Percentiles rank a stretch among this genome's conserved stretches.
Evolutionary conservation across 53 echinoderm and acorn worm genomes (phyloP).

Genomic region (Echinarachnius parma): DNA sequence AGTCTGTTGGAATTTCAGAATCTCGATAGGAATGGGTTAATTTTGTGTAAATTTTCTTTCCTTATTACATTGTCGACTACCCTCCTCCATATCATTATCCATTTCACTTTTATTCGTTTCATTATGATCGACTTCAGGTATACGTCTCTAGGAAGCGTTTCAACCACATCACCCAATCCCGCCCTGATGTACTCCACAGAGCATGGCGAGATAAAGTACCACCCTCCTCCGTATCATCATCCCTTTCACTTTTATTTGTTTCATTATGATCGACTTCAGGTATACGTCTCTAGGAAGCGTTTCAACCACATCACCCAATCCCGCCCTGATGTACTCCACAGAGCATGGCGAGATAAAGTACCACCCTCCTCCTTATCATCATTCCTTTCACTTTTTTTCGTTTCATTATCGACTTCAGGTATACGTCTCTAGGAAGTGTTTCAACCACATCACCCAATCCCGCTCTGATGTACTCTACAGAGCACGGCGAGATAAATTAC

Average conservation of each 20-base stretch:
- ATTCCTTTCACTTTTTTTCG: not conserved
- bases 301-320: constrained; percentile 74
- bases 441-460: constrained; percentile 79
- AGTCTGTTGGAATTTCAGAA: too few species aligned
- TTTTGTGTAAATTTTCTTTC: too few species aligned
- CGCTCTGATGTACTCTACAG: constrained; percentile 62
- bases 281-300: constrained; percentile 88
- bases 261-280: too few species aligned
- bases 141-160: constrained; percentile 79
- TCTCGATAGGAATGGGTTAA: too few species aligned
- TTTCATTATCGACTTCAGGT: constrained; percentile 36
- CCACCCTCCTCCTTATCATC: constrained; percentile 39
- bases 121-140: too few species aligned
- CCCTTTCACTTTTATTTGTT: too few species aligned
- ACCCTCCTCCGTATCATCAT: too few species aligned
- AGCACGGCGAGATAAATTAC: constrained; percentile 60
- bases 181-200: constrained; percentile 63
- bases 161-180: constrained; percentile 77
- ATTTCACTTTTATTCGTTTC: too few species aligned
- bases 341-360: constrained; percentile 60
- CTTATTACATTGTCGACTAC: too few species aligned
- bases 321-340: constrained; percentile 67
- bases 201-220: constrained; percentile 61
- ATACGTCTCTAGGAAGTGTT: constrained; percentile 83
- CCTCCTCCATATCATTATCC: too few species aligned